Evolutionary conservation across 23 tunicate species (phyloP).

Genomic region (Clavelina lepadiformis): DNA sequence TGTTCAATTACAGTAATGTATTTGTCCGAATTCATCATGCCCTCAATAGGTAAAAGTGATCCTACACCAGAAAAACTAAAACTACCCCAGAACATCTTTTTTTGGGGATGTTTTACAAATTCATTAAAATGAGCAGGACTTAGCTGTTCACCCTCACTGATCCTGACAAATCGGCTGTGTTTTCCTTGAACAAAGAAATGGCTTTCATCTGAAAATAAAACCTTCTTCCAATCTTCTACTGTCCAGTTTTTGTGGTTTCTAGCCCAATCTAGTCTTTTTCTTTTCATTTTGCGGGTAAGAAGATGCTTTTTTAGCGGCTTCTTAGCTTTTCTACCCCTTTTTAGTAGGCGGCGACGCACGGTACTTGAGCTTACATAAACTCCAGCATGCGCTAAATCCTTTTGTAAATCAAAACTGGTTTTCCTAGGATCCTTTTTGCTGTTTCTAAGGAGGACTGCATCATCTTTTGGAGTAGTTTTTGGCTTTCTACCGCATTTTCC

Average conservation of each 20-base stretch:
- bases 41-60: conserved; percentile 12
- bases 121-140: conserved; percentile 2
- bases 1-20: conserved; percentile 2
- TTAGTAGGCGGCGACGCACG: conserved; percentile 2
- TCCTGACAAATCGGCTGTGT: conserved; percentile 10
- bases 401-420: conserved; percentile 28
- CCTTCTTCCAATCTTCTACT: conserved; percentile 25
- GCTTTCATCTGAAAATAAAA: conserved; percentile 17
- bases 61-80: conserved; percentile 19
- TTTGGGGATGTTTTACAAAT: conserved; percentile 1
- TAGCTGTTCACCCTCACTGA: conserved; percentile 1
- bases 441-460: conserved; percentile 16
- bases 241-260: conserved; percentile 11
- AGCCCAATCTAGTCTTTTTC: conserved; percentile 15
- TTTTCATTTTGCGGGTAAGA: conserved; percentile 8
- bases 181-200: too few relatives aligned
- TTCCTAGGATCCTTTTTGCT: conserved; percentile 11
- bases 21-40: conserved; percentile 12
- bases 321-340: conserved; percentile 6
- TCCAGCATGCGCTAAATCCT: conserved; percentile 15
- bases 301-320: conserved; percentile 10
- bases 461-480: conserved; percentile 18
- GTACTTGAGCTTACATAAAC: conserved; percentile 3
- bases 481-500: conserved; percentile 17
- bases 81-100: conserved; percentile 31